Percentiles rank a stretch among this genome's conserved stretches.
phyloP scores from a whole-genome alignment of 1,140 invertebrate genomes.

The Acyrthosiphon pisum region DNA sequence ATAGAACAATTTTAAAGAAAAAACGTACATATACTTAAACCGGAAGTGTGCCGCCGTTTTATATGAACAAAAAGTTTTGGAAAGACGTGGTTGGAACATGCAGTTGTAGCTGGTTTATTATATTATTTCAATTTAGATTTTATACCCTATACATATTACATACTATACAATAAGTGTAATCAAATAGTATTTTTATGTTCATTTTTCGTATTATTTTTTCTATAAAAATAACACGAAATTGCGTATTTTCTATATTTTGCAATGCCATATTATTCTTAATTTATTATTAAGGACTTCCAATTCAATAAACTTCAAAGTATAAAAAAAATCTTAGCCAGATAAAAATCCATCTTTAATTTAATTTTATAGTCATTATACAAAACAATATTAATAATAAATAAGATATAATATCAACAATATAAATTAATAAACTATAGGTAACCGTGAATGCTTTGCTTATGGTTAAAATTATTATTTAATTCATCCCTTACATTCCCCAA shows the following conservation, averaged over 20 bases:
- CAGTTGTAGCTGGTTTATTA: not conserved
- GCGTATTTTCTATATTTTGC: not conserved
- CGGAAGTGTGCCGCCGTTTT: slow-evolving; percentile 56
- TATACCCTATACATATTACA: not conserved
- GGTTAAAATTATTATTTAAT: not conserved
- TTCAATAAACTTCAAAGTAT: not conserved
- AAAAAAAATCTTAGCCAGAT: not conserved
- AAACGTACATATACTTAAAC: slow-evolving; percentile 48
- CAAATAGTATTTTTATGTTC: not conserved
- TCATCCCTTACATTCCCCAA: not conserved
- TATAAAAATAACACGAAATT: not conserved
- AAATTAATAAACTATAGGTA: not conserved
- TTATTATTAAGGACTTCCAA: not conserved
- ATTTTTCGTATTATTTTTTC: not conserved
- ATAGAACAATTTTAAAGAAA: slow-evolving; percentile 38
- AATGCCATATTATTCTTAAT: not conserved
- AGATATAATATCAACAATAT: not conserved
- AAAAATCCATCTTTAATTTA: not conserved
- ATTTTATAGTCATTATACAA: not conserved
- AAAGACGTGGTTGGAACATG: not conserved
- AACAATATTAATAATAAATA: not conserved
- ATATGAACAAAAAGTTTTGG: slow-evolving; percentile 44
- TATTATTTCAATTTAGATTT: not conserved
- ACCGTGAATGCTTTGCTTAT: not conserved
- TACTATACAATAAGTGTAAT: not conserved